Evolutionary conservation across 1,140 invertebrate genomes (phyloP).

Genomic region (Antheraea mylitta): DNA sequence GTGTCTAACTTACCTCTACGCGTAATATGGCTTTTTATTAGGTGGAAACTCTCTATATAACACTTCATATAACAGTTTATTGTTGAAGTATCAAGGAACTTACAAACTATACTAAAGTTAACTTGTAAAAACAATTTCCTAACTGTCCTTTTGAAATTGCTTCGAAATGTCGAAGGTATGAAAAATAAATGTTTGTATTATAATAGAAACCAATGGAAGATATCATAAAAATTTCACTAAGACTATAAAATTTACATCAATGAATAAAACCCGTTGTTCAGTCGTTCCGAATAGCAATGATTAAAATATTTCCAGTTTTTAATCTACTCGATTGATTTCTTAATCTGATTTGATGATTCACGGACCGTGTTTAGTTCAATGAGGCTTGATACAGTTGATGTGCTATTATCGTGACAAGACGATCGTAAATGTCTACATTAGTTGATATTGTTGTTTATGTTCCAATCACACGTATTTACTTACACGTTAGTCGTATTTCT

Average conservation of each 20-base stretch:
- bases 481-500: constrained; percentile 46
- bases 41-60: constrained; percentile 75
- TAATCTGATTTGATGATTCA: constrained; percentile 57
- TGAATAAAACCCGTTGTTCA: constrained; percentile 23
- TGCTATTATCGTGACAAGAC: constrained; percentile 66
- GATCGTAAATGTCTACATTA: constrained; percentile 70
- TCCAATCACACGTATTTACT: constrained; percentile 48
- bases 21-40: constrained; percentile 76
- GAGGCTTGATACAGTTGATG: constrained; percentile 68
- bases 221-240: constrained; percentile 14
- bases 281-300: constrained; percentile 30
- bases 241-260: constrained; percentile 37
- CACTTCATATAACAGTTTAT: constrained; percentile 30
- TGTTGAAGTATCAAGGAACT: constrained; percentile 54
- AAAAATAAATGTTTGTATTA: background rate
- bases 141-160: background rate
- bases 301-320: constrained; percentile 43
- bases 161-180: background rate
- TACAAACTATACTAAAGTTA: constrained; percentile 33
- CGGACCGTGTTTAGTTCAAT: constrained; percentile 64
- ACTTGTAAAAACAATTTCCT: background rate
- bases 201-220: background rate
- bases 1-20: constrained; percentile 65
- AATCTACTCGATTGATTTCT: constrained; percentile 47
- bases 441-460: constrained; percentile 60